These are phyloP conservation scores for Neostethus bicornis DNA, from an alignment of 2,797 vertebrate species.

Conservation along the genomic window DNA sequence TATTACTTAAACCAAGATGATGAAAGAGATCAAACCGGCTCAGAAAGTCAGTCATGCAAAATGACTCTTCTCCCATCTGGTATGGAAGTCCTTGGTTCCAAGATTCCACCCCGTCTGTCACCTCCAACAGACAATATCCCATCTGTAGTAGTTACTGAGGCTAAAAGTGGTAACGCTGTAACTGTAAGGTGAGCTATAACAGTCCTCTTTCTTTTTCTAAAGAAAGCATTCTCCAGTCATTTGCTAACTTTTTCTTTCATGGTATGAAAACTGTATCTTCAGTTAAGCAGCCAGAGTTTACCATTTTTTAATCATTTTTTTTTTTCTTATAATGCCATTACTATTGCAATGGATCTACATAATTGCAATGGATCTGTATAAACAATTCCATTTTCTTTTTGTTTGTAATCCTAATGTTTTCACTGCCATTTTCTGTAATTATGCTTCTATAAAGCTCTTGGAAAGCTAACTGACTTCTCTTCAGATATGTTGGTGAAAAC, in stretches of 20 bases:
- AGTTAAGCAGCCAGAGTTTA: no score
- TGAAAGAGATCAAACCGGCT: background rate
- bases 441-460: background rate
- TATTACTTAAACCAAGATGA: conserved; percentile 41
- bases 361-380: no score
- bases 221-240: no score
- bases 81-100: conserved; percentile 33
- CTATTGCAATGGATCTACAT: no score
- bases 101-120: conserved; percentile 78
- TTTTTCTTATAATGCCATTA: no score
- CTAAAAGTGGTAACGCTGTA: conserved; percentile 83
- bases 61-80: conserved; percentile 48
- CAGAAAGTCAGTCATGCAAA: conserved; percentile 12
- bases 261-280: no score
- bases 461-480: conserved; percentile 3
- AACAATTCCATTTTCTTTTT: no score
- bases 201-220: background rate
- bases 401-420: background rate
- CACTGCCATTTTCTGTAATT: background rate
- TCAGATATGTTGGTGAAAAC: conserved; percentile 89
- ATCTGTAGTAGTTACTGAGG: conserved; percentile 88
- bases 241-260: no score
- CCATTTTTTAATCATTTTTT: no score
- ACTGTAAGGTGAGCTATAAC: conserved; percentile 83
- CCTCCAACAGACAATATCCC: conserved; percentile 84